Conservation (phyloP, 2,797 vertebrate species). For the Sarcophilus harrisii region DNA sequence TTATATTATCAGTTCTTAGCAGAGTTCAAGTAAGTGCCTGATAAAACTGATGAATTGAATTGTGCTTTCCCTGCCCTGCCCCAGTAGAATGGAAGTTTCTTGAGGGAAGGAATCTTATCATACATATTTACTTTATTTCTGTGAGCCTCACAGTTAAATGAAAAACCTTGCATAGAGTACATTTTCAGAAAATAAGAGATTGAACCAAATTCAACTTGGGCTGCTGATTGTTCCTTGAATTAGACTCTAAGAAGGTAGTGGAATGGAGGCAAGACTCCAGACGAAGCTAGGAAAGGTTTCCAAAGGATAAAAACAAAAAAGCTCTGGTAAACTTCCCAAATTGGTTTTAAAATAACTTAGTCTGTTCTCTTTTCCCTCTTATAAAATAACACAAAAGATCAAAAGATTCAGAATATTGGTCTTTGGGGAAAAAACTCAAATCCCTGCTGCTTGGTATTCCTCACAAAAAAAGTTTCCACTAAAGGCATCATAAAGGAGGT, state of each 20-base stretch:
- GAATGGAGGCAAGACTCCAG: neutral
- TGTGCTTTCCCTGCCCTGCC: neutral
- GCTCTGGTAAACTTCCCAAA: neutral
- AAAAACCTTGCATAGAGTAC: neutral
- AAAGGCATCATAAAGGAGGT: neutral
- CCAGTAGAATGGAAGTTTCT: neutral
- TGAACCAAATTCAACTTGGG: neutral
- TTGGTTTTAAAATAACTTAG: constrained; percentile 6
- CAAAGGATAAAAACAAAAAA: neutral
- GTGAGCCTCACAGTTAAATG: neutral
- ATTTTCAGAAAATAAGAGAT: neutral
- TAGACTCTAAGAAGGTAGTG: neutral
- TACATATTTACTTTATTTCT: neutral
- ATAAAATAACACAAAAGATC: neutral
- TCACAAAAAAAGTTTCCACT: neutral
- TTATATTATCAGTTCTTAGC: neutral
- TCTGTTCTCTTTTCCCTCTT: constrained; percentile 1
- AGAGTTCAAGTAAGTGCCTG: neutral
- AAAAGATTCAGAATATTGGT: neutral
- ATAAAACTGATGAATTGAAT: neutral
- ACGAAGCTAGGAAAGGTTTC: neutral
- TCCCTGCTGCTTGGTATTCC: neutral
- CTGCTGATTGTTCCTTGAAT: neutral
- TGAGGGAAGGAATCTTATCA: neutral
- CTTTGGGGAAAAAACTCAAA: neutral